A percentile compares a stretch with the other conserved stretches of the same genome.
Evolutionary conservation across 2,113 vertebrate species (phyloP).

Genomic region (Oryzias celebensis): DNA sequence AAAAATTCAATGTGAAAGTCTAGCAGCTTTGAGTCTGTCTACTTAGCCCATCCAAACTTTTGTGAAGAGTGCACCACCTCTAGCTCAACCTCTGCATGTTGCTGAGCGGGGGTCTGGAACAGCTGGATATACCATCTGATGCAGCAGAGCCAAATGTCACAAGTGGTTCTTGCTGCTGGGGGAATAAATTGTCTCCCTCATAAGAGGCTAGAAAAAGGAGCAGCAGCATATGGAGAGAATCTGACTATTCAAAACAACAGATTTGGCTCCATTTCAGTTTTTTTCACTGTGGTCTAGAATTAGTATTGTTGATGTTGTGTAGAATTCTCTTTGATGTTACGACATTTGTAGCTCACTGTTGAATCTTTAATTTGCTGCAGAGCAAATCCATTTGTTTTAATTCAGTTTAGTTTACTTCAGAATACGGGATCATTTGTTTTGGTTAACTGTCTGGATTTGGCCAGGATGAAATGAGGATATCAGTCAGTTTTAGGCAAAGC

Average conservation of each 20-base stretch:
- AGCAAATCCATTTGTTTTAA: neutral
- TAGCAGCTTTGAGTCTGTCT: constrained; percentile 32
- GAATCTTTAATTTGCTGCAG: constrained; percentile 48
- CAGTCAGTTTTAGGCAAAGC: too few species aligned
- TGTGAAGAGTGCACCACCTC: constrained; percentile 4
- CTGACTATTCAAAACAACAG: constrained; percentile 55
- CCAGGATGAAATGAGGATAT: too few species aligned
- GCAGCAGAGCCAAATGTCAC: constrained; percentile 71
- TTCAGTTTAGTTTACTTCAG: too few species aligned
- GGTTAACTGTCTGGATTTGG: too few species aligned
- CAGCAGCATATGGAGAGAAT: constrained; percentile 59
- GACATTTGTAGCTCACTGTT: constrained; percentile 29
- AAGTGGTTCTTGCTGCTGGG: constrained; percentile 63
- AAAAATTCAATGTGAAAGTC: constrained; percentile 12
- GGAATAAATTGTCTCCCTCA: constrained; percentile 72
- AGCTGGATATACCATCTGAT: constrained; percentile 63
- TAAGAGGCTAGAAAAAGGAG: constrained; percentile 58
- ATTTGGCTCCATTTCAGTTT: constrained; percentile 51
- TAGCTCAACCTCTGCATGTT: constrained; percentile 6
- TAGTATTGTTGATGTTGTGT: constrained; percentile 11
- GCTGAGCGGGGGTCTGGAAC: constrained; percentile 44
- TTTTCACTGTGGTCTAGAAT: constrained; percentile 47
- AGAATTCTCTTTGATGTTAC: constrained; percentile 8
- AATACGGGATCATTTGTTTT: too few species aligned
- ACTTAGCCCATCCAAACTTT: constrained; percentile 39